Conservation (phyloP, 1,140 invertebrate species). For the Catajapyx aquilonaris region DNA sequence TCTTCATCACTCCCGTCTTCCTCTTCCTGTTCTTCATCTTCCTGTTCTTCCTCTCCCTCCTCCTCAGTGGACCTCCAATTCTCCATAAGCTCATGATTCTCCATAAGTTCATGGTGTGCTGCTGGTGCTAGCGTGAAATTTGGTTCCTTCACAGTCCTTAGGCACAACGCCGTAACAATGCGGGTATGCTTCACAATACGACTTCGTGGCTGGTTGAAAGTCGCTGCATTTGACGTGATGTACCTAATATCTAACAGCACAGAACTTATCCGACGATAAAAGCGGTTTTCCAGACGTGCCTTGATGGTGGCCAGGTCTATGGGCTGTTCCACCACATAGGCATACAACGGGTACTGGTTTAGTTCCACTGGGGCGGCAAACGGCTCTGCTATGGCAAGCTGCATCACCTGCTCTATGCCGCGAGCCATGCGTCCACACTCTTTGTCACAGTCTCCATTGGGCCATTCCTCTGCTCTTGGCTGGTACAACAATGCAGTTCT, state of each 20-base stretch:
- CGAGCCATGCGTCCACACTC: conserved; percentile 50
- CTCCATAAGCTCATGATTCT: not conserved
- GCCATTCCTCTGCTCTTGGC: conserved; percentile 67
- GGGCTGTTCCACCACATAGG: conserved; percentile 76
- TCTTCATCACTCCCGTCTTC: conserved; percentile 1
- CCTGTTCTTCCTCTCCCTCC: no score
- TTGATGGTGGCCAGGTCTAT: conserved; percentile 89
- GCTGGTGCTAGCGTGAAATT: not conserved
- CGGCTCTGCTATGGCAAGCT: conserved; percentile 70
- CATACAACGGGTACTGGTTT: conserved; percentile 73
- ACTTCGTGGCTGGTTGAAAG: conserved; percentile 74
- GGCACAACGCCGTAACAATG: conserved; percentile 69
- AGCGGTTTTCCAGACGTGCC: conserved; percentile 62
- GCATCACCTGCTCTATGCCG: conserved; percentile 65
- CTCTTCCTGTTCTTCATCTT: no score
- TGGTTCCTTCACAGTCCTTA: conserved; percentile 41
- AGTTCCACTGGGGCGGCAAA: conserved; percentile 88
- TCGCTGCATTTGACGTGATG: conserved; percentile 77
- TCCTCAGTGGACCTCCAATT: not conserved
- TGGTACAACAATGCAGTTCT: conserved; percentile 60
- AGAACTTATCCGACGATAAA: conserved; percentile 74
- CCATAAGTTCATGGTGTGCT: not conserved
- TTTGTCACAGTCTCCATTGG: conserved; percentile 43
- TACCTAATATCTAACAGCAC: conserved; percentile 87
- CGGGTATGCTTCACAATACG: conserved; percentile 76